Evolutionary conservation across 2,888 invertebrate species (phyloP), one percentile per base, ranked within the genome.

Genomic region (Ametastegia equiseti): DNA sequence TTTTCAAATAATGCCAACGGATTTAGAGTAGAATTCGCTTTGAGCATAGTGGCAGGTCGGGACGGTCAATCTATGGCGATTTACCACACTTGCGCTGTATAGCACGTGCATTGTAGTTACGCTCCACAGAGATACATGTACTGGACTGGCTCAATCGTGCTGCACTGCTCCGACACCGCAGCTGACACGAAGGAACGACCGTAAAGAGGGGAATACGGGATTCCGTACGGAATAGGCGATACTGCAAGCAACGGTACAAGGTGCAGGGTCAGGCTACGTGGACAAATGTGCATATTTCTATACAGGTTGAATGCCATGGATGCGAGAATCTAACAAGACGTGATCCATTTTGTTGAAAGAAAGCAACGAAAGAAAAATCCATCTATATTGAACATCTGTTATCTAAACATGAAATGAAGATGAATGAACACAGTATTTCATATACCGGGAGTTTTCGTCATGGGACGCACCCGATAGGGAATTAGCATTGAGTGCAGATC

Each of bases 231-330:
- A 65, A 65, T 65, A 65, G 63, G 19, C 63, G 63, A 65, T 65
- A 65, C 63, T 65, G 63, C 63, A 65, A 65, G 63, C 36, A 65
- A 65, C 63, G 63, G 63, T 65, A 65, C 63, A 65, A 65, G 63
- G 33, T 65, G 63, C 63, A 65, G 63, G 63, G 63, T 65, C 63
- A 65, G 36, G 63, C 33, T 33, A 65, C n/a, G 63, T 36, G 13
- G 30, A 36, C 63, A 65, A 33, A 30, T 36, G 63, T 65, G 27
- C n/a, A n/a, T 65, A 33, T n/a, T n/a, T 65, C 13, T 65, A 65
- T 65, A 54, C 9, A 23, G 54, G 54, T 19, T 54, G 19, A 54
- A 54, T 23, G 54, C 11, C 19, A 54, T 9, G 23, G 23, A 54
- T 54, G 23, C 54, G 19, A 54, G 6, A 54, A 23, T 23, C 54